Percentiles rank a stretch among this genome's conserved stretches.
Conservation (phyloP, 2,888 invertebrate species). For the Acanthosepion pharaonis region DNA sequence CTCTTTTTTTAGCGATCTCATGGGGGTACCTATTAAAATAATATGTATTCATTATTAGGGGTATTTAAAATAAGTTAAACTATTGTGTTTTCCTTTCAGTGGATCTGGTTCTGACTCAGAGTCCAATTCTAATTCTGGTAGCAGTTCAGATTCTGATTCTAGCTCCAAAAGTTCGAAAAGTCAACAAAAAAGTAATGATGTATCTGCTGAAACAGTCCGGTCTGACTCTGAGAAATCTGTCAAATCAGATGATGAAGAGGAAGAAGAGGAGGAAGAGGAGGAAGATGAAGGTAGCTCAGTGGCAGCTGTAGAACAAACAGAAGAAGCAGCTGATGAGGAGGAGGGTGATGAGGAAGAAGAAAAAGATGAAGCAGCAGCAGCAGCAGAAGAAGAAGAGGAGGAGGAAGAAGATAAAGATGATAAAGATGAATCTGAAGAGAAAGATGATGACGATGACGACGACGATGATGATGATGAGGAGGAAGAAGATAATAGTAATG, state of each 20-base stretch:
- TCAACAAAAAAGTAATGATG: slow-evolving; percentile 18
- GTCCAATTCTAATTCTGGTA: slow-evolving; percentile 55
- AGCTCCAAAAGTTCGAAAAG: not conserved
- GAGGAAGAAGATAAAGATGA: not conserved
- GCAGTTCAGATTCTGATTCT: slow-evolving; percentile 44
- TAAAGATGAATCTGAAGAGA: not conserved
- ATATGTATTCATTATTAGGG: too few relatives aligned
- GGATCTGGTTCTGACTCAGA: slow-evolving; percentile 57
- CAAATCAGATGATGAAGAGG: slow-evolving; percentile 54
- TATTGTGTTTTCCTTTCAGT: slow-evolving; percentile 47
- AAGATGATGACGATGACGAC: not conserved
- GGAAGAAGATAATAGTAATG: not conserved
- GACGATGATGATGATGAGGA: slow-evolving; percentile 39
- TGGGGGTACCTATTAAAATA: too few relatives aligned
- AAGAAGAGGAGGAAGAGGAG: slow-evolving; percentile 50
- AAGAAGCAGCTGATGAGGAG: not conserved
- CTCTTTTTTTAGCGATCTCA: too few relatives aligned
- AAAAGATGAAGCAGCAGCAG: slow-evolving; percentile 45
- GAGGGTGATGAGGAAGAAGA: not conserved
- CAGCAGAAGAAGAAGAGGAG: not conserved
- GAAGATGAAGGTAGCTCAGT: slow-evolving; percentile 49
- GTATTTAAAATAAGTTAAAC: not conserved
- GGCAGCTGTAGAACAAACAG: slow-evolving; percentile 48
- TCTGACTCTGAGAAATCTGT: slow-evolving; percentile 53
- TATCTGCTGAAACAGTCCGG: not conserved